Evolutionary conservation across 2,888 invertebrate species (phyloP), one percentile per base, ranked within the genome.

Genomic region (Brenthis hecate): DNA sequence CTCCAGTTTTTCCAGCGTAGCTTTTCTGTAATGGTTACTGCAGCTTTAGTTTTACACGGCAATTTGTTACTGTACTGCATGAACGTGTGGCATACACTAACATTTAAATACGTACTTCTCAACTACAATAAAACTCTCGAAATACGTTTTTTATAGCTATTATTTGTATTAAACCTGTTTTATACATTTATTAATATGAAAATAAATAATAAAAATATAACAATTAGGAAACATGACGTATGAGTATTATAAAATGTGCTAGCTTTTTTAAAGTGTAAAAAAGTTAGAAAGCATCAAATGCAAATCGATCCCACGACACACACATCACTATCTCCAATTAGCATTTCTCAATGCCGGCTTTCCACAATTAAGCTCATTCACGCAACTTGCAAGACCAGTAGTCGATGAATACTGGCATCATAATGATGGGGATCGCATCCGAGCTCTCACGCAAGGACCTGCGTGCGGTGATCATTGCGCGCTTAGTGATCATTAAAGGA

Each of bases 381-480:
- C 87, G 88, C 87, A 81, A 88, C 85, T 81, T 76, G 88, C 80
- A 91, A 91, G 83, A 91, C 92, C 88, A 88, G 92, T 91, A 89
- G 92, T 85, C 81, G 68, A 76, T 79, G 84, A 84, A 80, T 80
- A 83, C 83, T 86, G 86, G 85, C 85, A 87, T 73, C 70, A 80
- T 92, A 92, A 92, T 92, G 80, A 88, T 68, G 73, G 83, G 84
- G 76, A 80, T 71, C 68, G 72, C 69, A 67, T 75, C 73, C 74
- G 66, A 75, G 75, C 80, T 85, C 87, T 85, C 90, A 86, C 88
- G 82, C 82, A 77, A 75, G 66, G 76, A 75, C 63, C 80, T 78
- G 85, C 85, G 83, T 85, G 85, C 71, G 73, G 32, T 68, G 67
- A 68, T 72, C 65, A 71, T 63, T 69, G 62, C 57, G 56, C 61